A percentile compares a stretch with the other conserved stretches of the same genome.
Conservation (phyloP, 1,140 invertebrate genomes). For the Drosophila jambulina region DNA sequence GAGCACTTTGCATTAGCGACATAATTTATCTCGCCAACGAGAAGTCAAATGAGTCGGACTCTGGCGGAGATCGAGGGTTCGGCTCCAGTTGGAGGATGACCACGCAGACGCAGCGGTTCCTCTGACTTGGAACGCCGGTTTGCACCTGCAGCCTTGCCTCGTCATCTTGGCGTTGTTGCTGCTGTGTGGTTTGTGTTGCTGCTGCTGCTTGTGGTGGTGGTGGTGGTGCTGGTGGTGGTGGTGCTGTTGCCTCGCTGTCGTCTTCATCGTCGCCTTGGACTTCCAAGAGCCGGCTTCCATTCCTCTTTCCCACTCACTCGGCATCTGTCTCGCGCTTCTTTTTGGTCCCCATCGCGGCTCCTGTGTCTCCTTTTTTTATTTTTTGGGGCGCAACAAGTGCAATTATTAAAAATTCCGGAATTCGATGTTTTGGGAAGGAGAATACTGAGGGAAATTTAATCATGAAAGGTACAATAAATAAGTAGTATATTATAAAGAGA, state of each 20-base stretch:
- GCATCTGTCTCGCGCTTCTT: constrained; percentile 35
- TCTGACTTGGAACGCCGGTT: constrained; percentile 38
- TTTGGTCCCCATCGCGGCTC: constrained; percentile 3
- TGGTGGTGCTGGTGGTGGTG: constrained; percentile 38
- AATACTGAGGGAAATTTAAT: constrained; percentile 21
- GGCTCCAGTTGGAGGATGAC: constrained; percentile 53
- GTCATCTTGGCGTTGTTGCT: constrained; percentile 66
- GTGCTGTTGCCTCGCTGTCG: constrained; percentile 59
- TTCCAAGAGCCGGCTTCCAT: constrained; percentile 59
- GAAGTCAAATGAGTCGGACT: constrained; percentile 57
- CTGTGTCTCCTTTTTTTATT: constrained; percentile 52
- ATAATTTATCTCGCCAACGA: constrained; percentile 85
- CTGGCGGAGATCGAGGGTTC: constrained; percentile 23
- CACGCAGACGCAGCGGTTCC: constrained; percentile 77
- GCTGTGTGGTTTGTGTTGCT: constrained; percentile 40
- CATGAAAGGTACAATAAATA: too few species aligned
- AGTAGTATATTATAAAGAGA: neutral
- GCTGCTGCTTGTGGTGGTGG: constrained; percentile 19
- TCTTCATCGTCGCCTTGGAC: constrained; percentile 78
- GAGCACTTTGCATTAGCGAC: constrained; percentile 83
- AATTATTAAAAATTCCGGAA: constrained; percentile 84
- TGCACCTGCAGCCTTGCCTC: constrained; percentile 81
- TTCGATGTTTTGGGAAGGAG: constrained; percentile 29
- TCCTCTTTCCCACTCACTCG: constrained; percentile 51
- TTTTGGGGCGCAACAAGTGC: constrained; percentile 78